Conservation (phyloP, 2,888 invertebrate genomes). For the Rhyacophila evoluta region DNA sequence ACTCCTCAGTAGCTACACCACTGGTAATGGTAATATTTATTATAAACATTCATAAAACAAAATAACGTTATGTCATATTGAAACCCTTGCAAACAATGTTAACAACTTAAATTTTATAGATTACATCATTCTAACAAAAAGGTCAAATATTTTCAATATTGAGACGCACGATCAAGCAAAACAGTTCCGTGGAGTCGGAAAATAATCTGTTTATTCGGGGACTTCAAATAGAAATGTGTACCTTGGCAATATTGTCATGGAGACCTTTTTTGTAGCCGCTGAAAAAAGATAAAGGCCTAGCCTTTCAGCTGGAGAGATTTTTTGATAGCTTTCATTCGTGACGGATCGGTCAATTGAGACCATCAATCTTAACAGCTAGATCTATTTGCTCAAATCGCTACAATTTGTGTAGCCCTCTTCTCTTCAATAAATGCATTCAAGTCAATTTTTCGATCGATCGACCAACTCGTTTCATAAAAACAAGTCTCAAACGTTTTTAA, state of each 20-base stretch:
- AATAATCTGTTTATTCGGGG: background rate
- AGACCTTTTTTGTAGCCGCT: background rate
- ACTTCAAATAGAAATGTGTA: conserved; percentile 22
- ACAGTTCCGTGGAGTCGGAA: background rate
- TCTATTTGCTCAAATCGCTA: background rate
- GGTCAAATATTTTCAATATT: conserved; percentile 2
- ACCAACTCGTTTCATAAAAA: background rate
- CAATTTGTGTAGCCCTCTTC: background rate
- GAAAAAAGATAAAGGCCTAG: conserved; percentile 18
- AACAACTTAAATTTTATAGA: background rate
- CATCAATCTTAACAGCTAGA: conserved; percentile 38
- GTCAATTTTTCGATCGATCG: background rate
- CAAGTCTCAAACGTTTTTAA: too few relatives aligned
- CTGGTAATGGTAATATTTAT: too few relatives aligned
- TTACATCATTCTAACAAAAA: background rate
- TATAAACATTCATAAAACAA: background rate
- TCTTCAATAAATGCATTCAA: conserved; percentile 7
- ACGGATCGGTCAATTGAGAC: conserved; percentile 44
- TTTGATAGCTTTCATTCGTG: conserved; percentile 28
- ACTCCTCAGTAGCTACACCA: too few relatives aligned
- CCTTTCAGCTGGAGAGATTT: conserved; percentile 18
- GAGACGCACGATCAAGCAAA: background rate
- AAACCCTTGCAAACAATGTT: background rate
- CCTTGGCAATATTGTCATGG: conserved; percentile 19
- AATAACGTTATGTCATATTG: background rate